A percentile compares a stretch with the other conserved stretches of the same genome.
These are phyloP conservation scores for Drosophila hamatofila DNA, from an alignment of 2,888 invertebrate genomes.

Conservation along the genomic window DNA sequence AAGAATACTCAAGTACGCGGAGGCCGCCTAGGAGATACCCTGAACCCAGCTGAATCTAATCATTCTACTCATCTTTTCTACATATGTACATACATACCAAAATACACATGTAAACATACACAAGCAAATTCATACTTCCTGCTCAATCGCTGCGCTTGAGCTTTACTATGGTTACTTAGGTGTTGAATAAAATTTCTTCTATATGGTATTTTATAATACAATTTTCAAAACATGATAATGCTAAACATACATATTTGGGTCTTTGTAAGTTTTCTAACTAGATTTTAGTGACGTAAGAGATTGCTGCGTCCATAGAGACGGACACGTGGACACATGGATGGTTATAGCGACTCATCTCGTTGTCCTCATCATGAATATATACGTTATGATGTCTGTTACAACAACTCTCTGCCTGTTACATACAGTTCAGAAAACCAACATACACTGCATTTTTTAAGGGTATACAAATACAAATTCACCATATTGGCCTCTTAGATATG, in stretches of 20 bases:
- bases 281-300: no score
- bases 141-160: no score
- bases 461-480: constrained; percentile 23
- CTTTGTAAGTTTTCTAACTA: no score
- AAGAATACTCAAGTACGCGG: background rate
- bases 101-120: background rate
- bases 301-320: no score
- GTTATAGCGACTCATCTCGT: background rate
- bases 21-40: background rate
- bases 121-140: no score
- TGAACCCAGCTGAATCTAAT: background rate
- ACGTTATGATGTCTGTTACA: background rate
- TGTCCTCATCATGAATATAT: background rate
- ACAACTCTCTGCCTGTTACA: background rate
- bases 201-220: background rate
- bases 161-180: no score
- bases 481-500: constrained; percentile 15
- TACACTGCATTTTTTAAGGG: background rate
- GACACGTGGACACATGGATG: no score
- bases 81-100: no score
- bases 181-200: no score
- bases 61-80: background rate
- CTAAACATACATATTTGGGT: no score
- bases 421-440: background rate
- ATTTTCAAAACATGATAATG: background rate